Conservation (phyloP, 2,797 vertebrate genomes). For the Megalops cyprinoides region DNA sequence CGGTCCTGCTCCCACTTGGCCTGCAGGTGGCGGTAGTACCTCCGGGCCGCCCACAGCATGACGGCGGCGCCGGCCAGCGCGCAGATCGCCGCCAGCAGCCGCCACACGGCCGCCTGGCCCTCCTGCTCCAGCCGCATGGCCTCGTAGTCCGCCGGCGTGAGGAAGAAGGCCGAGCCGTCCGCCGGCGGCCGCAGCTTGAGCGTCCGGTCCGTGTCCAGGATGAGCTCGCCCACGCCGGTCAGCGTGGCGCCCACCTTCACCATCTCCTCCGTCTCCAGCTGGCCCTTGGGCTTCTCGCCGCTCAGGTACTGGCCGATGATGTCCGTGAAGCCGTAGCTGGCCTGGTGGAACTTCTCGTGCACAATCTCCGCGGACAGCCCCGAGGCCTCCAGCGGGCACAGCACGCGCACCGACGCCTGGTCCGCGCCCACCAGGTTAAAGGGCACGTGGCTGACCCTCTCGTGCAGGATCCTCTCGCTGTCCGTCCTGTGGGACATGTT, state of each 20-base stretch:
- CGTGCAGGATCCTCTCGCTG: constrained; percentile 76
- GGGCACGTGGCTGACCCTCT: constrained; percentile 76
- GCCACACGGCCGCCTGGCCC: constrained; percentile 66
- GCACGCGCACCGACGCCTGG: constrained; percentile 69
- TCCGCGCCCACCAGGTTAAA: constrained; percentile 73
- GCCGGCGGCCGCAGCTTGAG: constrained; percentile 79
- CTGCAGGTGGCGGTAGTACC: constrained; percentile 64
- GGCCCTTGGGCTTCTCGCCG: constrained; percentile 86
- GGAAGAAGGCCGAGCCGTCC: constrained; percentile 73
- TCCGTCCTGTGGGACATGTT: constrained; percentile 71
- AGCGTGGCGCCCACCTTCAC: constrained; percentile 81
- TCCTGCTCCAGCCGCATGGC: constrained; percentile 69
- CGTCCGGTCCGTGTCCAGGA: constrained; percentile 73
- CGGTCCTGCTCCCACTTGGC: constrained; percentile 58
- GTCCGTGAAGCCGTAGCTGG: constrained; percentile 72
- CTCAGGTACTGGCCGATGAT: constrained; percentile 82
- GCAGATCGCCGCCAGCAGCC: constrained; percentile 61
- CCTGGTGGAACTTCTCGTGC: constrained; percentile 85
- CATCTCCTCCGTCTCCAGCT: constrained; percentile 88
- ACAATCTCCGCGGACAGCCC: constrained; percentile 77
- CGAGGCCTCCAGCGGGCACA: constrained; percentile 75
- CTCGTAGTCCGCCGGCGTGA: constrained; percentile 78
- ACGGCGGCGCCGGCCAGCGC: constrained; percentile 59
- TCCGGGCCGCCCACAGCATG: constrained; percentile 66
- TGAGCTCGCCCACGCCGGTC: constrained; percentile 81